These are phyloP conservation scores for Gadus macrocephalus DNA, from an alignment of 2,113 vertebrate genomes.

Conservation along the genomic window DNA sequence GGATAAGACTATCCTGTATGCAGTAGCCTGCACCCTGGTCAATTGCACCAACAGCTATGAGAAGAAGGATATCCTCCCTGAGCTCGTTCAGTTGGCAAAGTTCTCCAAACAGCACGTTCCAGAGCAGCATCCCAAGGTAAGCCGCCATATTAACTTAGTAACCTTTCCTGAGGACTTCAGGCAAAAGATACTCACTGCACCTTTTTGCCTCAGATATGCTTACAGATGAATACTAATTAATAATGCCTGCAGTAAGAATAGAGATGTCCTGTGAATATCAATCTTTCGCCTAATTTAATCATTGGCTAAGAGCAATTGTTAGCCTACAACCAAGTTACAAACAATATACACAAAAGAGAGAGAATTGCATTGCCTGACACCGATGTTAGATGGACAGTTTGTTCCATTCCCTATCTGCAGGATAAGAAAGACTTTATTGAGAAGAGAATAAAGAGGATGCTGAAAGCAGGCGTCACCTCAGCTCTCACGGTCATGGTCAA, in stretches of 20 bases:
- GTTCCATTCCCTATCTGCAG: constrained; percentile 55
- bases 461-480: constrained; percentile 85
- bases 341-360: no score
- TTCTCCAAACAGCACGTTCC: constrained; percentile 98
- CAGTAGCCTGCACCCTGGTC: constrained; percentile 86
- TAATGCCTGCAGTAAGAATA: constrained; percentile 4
- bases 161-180: neutral
- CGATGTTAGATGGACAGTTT: neutral
- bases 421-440: constrained; percentile 96
- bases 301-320: no score
- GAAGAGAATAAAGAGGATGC: constrained; percentile 82
- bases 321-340: no score
- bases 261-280: no score
- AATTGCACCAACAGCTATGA: constrained; percentile 97
- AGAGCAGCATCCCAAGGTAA: constrained; percentile 94
- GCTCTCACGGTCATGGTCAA: constrained; percentile 92
- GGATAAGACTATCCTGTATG: constrained; percentile 93
- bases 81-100: constrained; percentile 93
- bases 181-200: no score
- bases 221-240: no score
- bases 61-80: constrained; percentile 91
- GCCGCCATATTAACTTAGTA: neutral
- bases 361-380: no score
- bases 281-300: no score
- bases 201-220: no score